Evolutionary conservation across 2,797 vertebrate species (phyloP).

Genomic region (Epinephelus coioides): DNA sequence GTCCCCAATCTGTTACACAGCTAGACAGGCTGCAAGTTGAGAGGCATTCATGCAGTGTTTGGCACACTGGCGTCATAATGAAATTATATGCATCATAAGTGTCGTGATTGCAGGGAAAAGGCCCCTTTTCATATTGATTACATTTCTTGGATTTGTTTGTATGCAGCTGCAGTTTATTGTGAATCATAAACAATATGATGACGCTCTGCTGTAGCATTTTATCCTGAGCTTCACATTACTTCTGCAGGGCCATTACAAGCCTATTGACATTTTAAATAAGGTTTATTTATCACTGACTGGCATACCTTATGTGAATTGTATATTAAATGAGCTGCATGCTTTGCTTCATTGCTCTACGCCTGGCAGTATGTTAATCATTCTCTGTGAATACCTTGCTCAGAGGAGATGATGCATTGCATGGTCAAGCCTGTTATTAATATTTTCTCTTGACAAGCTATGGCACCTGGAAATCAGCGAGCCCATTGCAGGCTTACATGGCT

Average conservation of each 20-base stretch:
- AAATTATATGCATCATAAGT: slow-evolving; percentile 59
- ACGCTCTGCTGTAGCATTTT: slow-evolving; percentile 6
- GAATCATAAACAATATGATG: slow-evolving; percentile 13
- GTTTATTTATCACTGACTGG: slow-evolving; percentile 22
- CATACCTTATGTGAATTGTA: slow-evolving; percentile 17
- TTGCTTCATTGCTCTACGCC: slow-evolving; percentile 23
- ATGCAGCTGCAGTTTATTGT: neutral
- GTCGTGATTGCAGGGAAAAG: slow-evolving; percentile 18
- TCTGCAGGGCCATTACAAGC: slow-evolving; percentile 6
- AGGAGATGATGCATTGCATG: slow-evolving; percentile 34
- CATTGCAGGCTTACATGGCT: neutral
- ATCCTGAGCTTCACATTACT: neutral
- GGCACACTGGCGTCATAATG: slow-evolving; percentile 61
- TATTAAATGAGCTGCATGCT: slow-evolving; percentile 13
- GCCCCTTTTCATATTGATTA: slow-evolving; percentile 8
- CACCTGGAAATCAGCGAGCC: slow-evolving; percentile 13
- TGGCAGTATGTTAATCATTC: slow-evolving; percentile 47
- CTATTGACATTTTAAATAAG: slow-evolving; percentile 32
- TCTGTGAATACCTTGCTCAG: slow-evolving; percentile 24
- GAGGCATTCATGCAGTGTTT: slow-evolving; percentile 64
- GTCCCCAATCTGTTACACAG: slow-evolving; percentile 77
- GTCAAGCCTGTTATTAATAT: slow-evolving; percentile 29
- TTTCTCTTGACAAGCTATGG: slow-evolving; percentile 13
- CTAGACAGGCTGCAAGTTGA: slow-evolving; percentile 56
- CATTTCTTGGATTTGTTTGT: slow-evolving; percentile 26